Conservation (phyloP, 2,113 vertebrate species). For the Eidolon helvum region DNA sequence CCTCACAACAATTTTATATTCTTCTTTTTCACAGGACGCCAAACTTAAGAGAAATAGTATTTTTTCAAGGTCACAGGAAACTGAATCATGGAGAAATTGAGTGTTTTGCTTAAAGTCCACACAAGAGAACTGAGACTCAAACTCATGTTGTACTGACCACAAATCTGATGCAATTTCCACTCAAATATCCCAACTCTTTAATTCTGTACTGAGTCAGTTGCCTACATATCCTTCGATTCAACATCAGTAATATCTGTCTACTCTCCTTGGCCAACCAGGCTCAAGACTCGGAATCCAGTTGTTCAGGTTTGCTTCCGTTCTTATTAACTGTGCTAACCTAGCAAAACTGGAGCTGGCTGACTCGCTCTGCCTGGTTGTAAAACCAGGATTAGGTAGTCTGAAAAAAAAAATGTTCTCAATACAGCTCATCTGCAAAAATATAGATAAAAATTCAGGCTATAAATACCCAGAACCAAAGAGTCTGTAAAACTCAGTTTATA, state of each 20-base stretch:
- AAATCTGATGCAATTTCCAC: not conserved
- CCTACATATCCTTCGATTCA: not conserved
- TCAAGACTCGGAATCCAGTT: slow-evolving; percentile 23
- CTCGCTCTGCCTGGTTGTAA: not conserved
- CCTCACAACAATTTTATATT: not conserved
- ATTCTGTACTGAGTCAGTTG: not conserved
- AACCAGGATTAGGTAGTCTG: not conserved
- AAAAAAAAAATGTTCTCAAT: not conserved
- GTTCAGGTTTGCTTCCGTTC: slow-evolving; percentile 55
- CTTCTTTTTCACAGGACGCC: not conserved
- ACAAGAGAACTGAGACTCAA: not conserved
- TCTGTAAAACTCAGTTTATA: not conserved
- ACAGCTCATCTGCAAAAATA: slow-evolving; percentile 5
- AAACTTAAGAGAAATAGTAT: not conserved
- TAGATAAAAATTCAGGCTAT: not conserved
- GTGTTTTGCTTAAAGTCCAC: not conserved
- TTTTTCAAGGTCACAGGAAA: not conserved
- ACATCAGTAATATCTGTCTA: not conserved
- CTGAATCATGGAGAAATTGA: not conserved
- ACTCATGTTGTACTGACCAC: not conserved
- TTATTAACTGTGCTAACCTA: slow-evolving; percentile 21
- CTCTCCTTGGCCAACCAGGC: not conserved
- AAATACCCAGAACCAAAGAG: not conserved
- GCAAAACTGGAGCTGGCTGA: slow-evolving; percentile 13
- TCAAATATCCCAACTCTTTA: not conserved